Conservation (phyloP, 2,797 vertebrate genomes). For the Steatocranus sp. region DNA sequence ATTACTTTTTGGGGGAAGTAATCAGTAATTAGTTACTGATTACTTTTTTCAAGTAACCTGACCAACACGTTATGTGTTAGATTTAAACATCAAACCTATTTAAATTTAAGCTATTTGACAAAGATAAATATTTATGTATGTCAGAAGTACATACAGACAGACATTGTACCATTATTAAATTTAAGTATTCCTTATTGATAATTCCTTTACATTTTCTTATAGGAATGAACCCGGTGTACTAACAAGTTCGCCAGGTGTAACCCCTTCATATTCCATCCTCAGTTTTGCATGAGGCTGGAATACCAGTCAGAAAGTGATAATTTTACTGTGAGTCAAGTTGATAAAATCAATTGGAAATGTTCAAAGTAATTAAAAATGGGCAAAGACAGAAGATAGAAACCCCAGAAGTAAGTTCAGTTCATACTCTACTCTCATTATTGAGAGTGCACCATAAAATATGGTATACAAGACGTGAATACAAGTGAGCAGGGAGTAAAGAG, state of each 20-base stretch:
- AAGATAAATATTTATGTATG: background rate
- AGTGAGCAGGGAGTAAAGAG: background rate
- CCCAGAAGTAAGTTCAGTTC: background rate
- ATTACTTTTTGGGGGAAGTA: no score
- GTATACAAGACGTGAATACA: background rate
- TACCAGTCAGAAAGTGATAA: background rate
- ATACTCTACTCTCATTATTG: slow-evolving; percentile 16
- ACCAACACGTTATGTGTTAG: no score
- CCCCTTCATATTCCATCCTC: background rate
- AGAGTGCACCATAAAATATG: background rate
- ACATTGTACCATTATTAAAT: background rate
- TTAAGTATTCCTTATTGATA: background rate
- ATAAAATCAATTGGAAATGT: background rate
- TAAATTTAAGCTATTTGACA: background rate
- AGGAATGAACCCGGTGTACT: background rate
- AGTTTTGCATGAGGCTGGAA: background rate
- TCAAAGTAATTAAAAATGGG: background rate
- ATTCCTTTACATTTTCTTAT: background rate
- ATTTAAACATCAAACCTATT: background rate
- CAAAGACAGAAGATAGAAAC: slow-evolving; percentile 4
- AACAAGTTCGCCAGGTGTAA: background rate
- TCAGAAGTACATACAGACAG: background rate
- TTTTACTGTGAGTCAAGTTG: background rate
- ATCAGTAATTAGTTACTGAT: no score
- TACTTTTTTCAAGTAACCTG: no score